Conservation (phyloP, 64 coral and sea anemone species). For the Exaiptasia diaphana region DNA sequence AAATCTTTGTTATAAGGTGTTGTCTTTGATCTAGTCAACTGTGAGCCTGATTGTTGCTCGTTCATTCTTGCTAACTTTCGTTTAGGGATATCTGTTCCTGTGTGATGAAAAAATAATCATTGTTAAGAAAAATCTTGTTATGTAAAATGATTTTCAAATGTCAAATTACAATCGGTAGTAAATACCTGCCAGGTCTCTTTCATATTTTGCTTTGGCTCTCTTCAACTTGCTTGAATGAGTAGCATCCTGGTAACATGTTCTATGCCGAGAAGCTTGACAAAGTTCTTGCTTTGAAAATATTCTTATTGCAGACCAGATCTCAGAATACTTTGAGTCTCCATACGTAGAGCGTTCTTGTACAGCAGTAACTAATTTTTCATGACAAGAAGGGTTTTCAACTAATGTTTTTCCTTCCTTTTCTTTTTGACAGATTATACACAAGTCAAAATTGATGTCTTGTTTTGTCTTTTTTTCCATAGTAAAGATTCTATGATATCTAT, state of each 20-base stretch:
- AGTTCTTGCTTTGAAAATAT: constrained; percentile 1
- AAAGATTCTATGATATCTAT: no score
- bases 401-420: not conserved
- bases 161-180: no score
- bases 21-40: constrained; percentile 15
- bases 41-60: not conserved
- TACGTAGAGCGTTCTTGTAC: constrained; percentile 38
- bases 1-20: constrained; percentile 1
- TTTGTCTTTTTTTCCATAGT: not conserved
- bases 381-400: not conserved
- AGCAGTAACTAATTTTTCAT: not conserved
- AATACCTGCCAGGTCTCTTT: constrained; percentile 11
- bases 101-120: no score
- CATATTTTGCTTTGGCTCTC: constrained; percentile 7
- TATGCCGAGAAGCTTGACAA: constrained; percentile 29
- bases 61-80: no score
- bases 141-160: no score
- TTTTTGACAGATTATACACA: not conserved
- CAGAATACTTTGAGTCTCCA: constrained; percentile 13
- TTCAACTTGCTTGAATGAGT: constrained; percentile 18
- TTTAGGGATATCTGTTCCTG: no score
- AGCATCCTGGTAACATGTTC: constrained; percentile 23
- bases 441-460: not conserved
- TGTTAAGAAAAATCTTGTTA: no score
- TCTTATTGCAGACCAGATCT: not conserved